Conservation (phyloP, 2,888 invertebrate genomes). For the Megastigmus dorsalis region DNA sequence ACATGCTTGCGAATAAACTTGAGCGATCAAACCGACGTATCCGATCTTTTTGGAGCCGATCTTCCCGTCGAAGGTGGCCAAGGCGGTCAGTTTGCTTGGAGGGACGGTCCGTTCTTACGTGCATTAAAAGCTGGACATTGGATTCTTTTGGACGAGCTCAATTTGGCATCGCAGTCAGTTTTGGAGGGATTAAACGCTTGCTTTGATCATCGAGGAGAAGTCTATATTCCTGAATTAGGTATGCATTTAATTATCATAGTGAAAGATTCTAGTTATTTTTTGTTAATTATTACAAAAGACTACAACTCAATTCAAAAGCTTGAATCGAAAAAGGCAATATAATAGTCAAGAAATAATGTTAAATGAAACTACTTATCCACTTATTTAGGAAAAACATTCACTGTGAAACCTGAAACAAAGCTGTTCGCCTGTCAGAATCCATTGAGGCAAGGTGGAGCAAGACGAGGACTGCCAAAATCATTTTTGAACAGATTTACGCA, state of each 20-base stretch:
- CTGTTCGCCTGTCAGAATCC: constrained; percentile 99
- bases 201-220: constrained; percentile 96
- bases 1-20: constrained; percentile 94
- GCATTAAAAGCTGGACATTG: constrained; percentile 95
- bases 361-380: too few species aligned
- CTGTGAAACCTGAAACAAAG: constrained; percentile 84
- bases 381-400: constrained; percentile 80
- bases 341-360: too few species aligned
- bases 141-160: constrained; percentile 98
- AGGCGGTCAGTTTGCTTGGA: constrained; percentile 94
- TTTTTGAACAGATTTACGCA: constrained; percentile 98
- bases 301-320: too few species aligned
- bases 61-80: constrained; percentile 92
- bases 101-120: constrained; percentile 95
- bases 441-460: constrained; percentile 93
- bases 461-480: constrained; percentile 96
- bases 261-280: too few species aligned
- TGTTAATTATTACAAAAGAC: too few species aligned
- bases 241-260: too few species aligned
- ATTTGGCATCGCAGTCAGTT: constrained; percentile 98
- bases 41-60: constrained; percentile 98
- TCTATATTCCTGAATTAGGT: constrained; percentile 96
- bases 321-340: too few species aligned
- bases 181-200: constrained; percentile 99
- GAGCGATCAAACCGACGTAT: constrained; percentile 98